Percentiles rank a stretch among this genome's conserved stretches.
Evolutionary conservation across 2,113 vertebrate genomes (phyloP).

Genomic region (Ailuropoda melanoleuca): DNA sequence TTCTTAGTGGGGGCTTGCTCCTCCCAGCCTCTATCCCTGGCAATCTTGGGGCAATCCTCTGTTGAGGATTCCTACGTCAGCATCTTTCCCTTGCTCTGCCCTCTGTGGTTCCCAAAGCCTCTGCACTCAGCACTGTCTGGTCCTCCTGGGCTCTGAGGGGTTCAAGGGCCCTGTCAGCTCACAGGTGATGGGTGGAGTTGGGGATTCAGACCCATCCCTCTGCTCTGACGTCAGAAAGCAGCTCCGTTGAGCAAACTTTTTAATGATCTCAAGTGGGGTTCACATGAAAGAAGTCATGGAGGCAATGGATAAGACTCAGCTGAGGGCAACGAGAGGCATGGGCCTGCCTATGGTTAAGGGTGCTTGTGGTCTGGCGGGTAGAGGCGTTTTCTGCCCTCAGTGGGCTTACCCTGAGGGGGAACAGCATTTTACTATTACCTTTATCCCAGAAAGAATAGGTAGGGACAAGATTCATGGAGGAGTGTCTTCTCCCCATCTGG

Average conservation of each 20-base stretch:
- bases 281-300: fast-evolving
- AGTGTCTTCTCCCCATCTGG: not conserved
- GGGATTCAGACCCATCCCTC: not conserved
- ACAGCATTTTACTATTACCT: not conserved
- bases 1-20: not conserved
- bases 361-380: fast-evolving
- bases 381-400: fast-evolving
- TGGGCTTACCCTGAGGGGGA: not conserved
- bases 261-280: not conserved
- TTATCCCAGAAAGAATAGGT: not conserved
- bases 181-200: not conserved
- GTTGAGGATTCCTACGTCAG: fast-evolving
- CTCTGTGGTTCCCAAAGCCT: not conserved
- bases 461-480: not conserved
- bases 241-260: not conserved
- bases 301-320: not conserved
- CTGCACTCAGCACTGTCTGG: fast-evolving
- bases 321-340: not conserved
- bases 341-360: fast-evolving
- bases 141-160: not conserved
- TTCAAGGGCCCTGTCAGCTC: not conserved
- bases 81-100: not conserved
- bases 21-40: not conserved
- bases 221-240: not conserved
- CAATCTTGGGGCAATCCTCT: fast-evolving